A percentile compares a stretch with the other conserved stretches of the same genome.
Evolutionary conservation across 1,140 invertebrate genomes (phyloP).

Genomic region (Drosophila pruinosa): DNA sequence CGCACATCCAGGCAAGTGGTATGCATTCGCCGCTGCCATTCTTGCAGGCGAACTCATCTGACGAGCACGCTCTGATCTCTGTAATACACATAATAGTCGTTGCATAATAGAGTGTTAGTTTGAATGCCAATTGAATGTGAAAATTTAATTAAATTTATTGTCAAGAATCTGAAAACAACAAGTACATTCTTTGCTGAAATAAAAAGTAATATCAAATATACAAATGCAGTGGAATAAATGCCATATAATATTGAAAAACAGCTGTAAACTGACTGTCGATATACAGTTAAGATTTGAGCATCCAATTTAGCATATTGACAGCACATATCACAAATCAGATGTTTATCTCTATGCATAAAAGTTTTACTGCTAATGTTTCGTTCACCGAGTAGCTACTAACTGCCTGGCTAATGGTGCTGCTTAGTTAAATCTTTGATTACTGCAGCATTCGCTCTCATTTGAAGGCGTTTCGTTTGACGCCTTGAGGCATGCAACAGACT

Average conservation of each 20-base stretch:
- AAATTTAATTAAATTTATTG: no score
- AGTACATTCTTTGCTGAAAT: background rate
- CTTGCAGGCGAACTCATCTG: slow-evolving; percentile 93
- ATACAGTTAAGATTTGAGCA: background rate
- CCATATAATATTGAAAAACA: no score
- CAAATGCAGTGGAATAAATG: no score
- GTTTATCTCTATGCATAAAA: background rate
- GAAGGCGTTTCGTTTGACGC: slow-evolving; percentile 3
- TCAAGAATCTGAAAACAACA: no score
- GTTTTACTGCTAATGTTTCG: slow-evolving; percentile 10
- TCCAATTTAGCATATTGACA: background rate
- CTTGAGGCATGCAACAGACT: slow-evolving; percentile 50
- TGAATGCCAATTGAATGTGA: background rate
- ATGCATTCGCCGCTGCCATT: slow-evolving; percentile 91
- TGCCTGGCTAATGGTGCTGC: slow-evolving; percentile 51
- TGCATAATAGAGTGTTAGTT: background rate
- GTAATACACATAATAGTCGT: slow-evolving; percentile 71
- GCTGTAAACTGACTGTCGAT: background rate
- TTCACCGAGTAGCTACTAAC: slow-evolving; percentile 37
- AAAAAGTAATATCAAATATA: background rate
- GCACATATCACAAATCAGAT: background rate
- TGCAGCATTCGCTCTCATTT: slow-evolving; percentile 6
- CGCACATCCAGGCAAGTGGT: slow-evolving; percentile 95
- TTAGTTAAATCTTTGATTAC: slow-evolving; percentile 40
- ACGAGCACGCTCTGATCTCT: slow-evolving; percentile 90